Conservation (phyloP, 2,797 vertebrate genomes). For the Streptopelia turtur region DNA sequence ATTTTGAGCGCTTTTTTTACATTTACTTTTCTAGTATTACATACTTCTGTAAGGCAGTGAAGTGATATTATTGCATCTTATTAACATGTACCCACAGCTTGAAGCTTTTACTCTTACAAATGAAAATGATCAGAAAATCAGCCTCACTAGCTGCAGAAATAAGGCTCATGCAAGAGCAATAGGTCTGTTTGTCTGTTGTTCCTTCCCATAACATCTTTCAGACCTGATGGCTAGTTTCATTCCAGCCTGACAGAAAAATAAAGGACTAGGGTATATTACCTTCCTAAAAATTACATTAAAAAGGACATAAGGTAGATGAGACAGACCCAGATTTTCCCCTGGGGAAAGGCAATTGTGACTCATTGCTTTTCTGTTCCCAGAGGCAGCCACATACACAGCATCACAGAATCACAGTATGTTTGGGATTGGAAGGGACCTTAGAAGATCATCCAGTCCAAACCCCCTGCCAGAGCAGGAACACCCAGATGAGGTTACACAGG, state of each 20-base stretch:
- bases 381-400: neutral
- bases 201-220: neutral
- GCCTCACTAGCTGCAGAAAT: neutral
- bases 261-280: neutral
- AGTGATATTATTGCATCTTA: neutral
- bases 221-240: neutral
- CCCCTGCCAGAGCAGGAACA: too few species aligned
- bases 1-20: neutral
- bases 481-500: too few species aligned
- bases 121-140: neutral
- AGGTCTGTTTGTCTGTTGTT: neutral
- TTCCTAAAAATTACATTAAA: neutral
- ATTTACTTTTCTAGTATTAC: neutral
- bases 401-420: too few species aligned
- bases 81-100: neutral
- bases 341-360: neutral
- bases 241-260: neutral
- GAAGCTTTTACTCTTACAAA: neutral
- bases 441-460: too few species aligned
- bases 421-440: too few species aligned
- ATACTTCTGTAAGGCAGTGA: neutral
- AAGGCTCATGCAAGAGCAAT: neutral
- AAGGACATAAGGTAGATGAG: neutral
- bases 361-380: rapidly evolving
- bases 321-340: neutral